Evolutionary conservation across 1,140 invertebrate genomes (phyloP).

Genomic region (Pseudobourletiella spinata): DNA sequence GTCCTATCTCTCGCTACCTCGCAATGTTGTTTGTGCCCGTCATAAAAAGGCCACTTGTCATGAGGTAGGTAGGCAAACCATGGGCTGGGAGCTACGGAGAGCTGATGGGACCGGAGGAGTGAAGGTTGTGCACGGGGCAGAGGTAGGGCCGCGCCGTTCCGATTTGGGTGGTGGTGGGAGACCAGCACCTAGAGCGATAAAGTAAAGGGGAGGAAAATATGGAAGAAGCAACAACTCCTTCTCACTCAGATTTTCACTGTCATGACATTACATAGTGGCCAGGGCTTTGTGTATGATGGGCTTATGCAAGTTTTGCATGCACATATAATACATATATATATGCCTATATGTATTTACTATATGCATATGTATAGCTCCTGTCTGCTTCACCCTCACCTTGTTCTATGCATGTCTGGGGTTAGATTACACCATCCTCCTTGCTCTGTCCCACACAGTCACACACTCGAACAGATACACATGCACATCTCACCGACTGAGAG

Average conservation of each 20-base stretch:
- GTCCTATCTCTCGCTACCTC: neutral
- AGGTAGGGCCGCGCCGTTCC: too few species aligned
- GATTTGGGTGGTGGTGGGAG: neutral
- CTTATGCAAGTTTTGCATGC: neutral
- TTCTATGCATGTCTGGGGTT: too few species aligned
- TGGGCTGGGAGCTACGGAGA: neutral
- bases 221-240: neutral
- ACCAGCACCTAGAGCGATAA: neutral
- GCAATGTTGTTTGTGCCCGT: neutral
- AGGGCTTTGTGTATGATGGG: neutral
- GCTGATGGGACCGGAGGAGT: neutral
- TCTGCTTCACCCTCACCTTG: too few species aligned
- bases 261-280: neutral
- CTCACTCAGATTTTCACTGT: neutral
- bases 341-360: neutral
- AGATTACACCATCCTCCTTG: too few species aligned
- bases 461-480: neutral
- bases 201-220: too few species aligned
- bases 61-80: neutral
- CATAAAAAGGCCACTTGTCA: neutral
- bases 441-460: neutral
- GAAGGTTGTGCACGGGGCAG: too few species aligned
- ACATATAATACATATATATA: neutral
- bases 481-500: neutral
- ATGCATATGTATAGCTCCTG: too few species aligned